phyloP scores from a whole-genome alignment of 2,888 invertebrate genomes.

The Bombylius major region DNA sequence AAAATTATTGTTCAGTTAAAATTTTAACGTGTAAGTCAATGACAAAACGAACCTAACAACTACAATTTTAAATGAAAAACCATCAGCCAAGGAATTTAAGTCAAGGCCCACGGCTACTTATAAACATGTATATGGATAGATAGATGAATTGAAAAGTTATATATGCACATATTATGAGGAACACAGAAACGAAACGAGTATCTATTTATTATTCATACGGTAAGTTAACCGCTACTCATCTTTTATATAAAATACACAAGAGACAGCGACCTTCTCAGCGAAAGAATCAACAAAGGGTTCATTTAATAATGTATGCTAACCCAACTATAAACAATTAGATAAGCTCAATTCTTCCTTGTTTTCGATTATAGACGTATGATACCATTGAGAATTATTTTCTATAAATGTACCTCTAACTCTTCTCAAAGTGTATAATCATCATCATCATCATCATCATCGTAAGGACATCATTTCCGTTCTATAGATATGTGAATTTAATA shows the following conservation, averaged over 20 bases:
- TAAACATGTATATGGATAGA: not conserved
- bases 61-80: not conserved
- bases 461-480: too few species aligned
- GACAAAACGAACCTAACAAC: not conserved
- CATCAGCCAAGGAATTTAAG: not conserved
- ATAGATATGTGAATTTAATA: too few species aligned
- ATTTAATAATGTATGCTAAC: not conserved
- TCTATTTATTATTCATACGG: not conserved
- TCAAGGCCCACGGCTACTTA: not conserved
- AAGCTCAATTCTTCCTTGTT: not conserved
- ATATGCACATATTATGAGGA: too few species aligned
- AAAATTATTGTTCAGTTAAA: conserved; percentile 1
- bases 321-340: conserved; percentile 9
- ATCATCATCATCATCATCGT: too few species aligned
- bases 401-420: not conserved
- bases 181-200: not conserved
- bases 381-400: not conserved
- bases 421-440: too few species aligned
- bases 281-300: not conserved
- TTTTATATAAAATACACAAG: not conserved
- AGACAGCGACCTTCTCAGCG: not conserved
- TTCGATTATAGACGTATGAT: not conserved
- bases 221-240: not conserved
- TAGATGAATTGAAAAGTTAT: too few species aligned
- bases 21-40: too few species aligned